Evolutionary conservation across 2,797 vertebrate species (phyloP).

Genomic region (Pyrocephalus nanus): DNA sequence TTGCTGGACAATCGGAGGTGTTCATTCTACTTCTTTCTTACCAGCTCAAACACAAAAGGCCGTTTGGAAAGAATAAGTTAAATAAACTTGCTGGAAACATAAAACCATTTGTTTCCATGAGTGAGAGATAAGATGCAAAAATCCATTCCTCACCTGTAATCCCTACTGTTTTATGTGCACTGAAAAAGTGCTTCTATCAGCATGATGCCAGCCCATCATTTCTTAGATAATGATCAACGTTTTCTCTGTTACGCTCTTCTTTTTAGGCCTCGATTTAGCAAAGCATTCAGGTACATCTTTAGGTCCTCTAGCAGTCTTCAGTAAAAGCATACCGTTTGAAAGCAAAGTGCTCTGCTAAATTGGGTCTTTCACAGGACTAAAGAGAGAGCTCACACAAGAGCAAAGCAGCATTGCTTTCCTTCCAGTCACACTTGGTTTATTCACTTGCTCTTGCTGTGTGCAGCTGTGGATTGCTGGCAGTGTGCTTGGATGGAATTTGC

Average conservation of each 20-base stretch:
- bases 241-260: constrained; percentile 23
- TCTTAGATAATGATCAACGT: constrained; percentile 42
- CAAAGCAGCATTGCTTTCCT: constrained; percentile 50
- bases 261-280: neutral
- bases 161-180: constrained; percentile 30
- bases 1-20: neutral
- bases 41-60: neutral
- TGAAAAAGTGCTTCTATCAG: constrained; percentile 41
- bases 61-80: neutral
- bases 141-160: constrained; percentile 50
- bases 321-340: constrained; percentile 20
- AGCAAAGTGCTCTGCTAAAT: constrained; percentile 46
- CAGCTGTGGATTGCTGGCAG: constrained; percentile 53
- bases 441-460: constrained; percentile 40
- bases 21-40: neutral
- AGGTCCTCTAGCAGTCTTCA: constrained; percentile 3
- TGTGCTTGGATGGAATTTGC: constrained; percentile 26
- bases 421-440: constrained; percentile 37
- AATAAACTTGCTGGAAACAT: constrained; percentile 21
- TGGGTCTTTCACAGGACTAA: constrained; percentile 36
- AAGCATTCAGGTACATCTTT: constrained; percentile 23
- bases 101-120: constrained; percentile 18
- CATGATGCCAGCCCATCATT: constrained; percentile 51
- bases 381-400: constrained; percentile 2
- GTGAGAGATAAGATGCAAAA: constrained; percentile 22